Evolutionary conservation across 2,888 invertebrate genomes (phyloP).

Genomic region (Orthosia cruda): DNA sequence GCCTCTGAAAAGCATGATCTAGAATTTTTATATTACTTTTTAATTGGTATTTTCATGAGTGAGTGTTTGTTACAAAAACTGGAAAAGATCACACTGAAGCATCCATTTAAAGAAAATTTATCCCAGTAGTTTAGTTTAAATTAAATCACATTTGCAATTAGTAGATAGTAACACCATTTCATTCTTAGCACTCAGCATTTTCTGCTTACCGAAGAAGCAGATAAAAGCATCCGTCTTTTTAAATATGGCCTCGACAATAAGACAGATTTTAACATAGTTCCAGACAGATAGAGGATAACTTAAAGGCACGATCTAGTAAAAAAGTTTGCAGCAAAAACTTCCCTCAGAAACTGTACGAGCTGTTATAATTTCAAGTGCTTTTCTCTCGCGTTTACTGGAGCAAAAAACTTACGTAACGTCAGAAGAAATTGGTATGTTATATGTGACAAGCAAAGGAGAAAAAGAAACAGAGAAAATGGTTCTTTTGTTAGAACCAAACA

Average conservation of each 20-base stretch:
- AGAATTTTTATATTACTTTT: neutral
- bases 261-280: constrained; percentile 35
- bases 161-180: too few relatives aligned
- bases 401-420: constrained; percentile 29
- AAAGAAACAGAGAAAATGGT: constrained; percentile 45
- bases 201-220: neutral
- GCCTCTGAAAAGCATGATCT: neutral
- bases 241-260: constrained; percentile 19
- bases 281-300: constrained; percentile 46
- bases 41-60: neutral
- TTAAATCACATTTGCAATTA: too few relatives aligned
- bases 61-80: neutral
- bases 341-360: constrained; percentile 26
- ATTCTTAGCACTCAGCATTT: neutral
- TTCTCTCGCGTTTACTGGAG: constrained; percentile 16
- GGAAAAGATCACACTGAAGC: neutral
- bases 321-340: constrained; percentile 52
- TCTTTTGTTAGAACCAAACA: constrained; percentile 65
- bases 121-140: neutral
- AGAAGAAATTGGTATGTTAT: constrained; percentile 31
- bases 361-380: constrained; percentile 42
- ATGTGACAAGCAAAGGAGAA: constrained; percentile 6
- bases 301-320: constrained; percentile 42
- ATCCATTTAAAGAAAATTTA: neutral
- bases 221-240: neutral